Base-by-base conservation (phyloP, 2,797 vertebrate species). In the Erpetoichthys calabaricus region DNA sequence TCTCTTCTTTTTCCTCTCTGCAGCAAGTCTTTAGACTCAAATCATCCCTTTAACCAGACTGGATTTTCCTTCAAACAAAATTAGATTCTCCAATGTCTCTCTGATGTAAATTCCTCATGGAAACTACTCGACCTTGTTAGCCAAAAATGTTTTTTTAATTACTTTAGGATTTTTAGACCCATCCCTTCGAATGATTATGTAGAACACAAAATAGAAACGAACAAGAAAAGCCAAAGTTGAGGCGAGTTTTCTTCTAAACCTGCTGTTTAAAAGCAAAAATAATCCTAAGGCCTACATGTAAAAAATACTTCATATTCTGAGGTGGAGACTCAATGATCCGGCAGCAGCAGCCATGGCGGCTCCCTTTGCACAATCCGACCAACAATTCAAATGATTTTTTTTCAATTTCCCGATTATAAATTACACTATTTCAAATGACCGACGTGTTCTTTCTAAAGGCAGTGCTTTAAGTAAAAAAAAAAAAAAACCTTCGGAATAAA, bases 331-430 rank as follows among this genome's bases (percentile, higher is more conserved):
- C 78, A 72, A 58, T 68, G 83, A 84, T 80, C 80, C 81, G 71
- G 72, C 75, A 66, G 66, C 59, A 59, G 60, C 62, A 73, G 85
- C 84, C 88, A 90, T 90, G 87, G 86, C 85, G 86, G 83, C 81
- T 86, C 80, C 84, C 77, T 80, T 25, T 78, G 73, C 80, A 77
- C 68, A 70, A 74, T 67, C 59, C 73, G 65, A 80, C 75, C 76
- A 71, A 75, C 66, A 62, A 76, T 77, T 75, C 74, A 74, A 62
- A 80, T 70, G 72, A 75, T 81, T 78, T 78, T 73, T 75, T 68
- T 67, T 75, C 71, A 73, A 70, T 66, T 68, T 68, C 69, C 72
- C 67, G 68, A 65, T 69, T 64, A 66, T 57, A 53, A 60, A 60
- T 53, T 67, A 59, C 55, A 62, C 62, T 63, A 57, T 60, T 65